Base-by-base conservation (phyloP, 2,113 vertebrate species). In the Odocoileus virginianus region DNA sequence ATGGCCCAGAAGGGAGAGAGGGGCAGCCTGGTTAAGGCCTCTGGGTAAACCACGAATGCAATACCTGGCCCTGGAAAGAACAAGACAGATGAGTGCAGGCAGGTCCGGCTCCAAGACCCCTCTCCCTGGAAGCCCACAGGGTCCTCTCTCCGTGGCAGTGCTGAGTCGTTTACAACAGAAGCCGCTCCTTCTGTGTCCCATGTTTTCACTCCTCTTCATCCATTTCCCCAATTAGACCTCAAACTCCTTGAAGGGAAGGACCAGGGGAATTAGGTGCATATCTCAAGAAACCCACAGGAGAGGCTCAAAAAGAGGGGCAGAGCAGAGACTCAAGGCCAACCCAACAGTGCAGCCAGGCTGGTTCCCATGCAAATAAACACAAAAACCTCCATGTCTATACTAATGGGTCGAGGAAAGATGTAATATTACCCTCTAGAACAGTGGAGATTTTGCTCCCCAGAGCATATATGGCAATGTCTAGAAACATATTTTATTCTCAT, bases 1-100 rank as follows among this genome's bases (percentile, higher is more conserved):
- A 99, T 99, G 83, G 99, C 99, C 99, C 99, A 99, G 98, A 99
- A 99, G 0, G 99, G 99, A 98, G 99, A 99, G 71, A 99, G 99
- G 0, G 99, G 99, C 95, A 99, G 99, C 98, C 99, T 99, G 79
- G 99, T 99, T 97, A 99, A 99, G 94, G 99, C 99, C 98, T 99
- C 99, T 0, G 99, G 99, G 95, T 99, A 99, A 95, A 99, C 99
- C 93, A 99, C 99, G 1, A 99, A 99, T 1, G 99, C 99, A 97
- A 99, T 99, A 52, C 99, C 99, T 87, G 99, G 99, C 94, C 99
- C 99, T 99, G 74, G 89, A 97, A 97, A 91, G 2, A 40, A 98
- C 27, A 91, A 98, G 95, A 98, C 50, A 36, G 27, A 76, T 47
- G 21, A 13, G 43, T 96, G 17, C 60, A 43, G 40, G n/a, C 47